These are phyloP conservation scores for Graphium colonna DNA, from an alignment of 2,888 invertebrate species.

Conservation along the genomic window DNA sequence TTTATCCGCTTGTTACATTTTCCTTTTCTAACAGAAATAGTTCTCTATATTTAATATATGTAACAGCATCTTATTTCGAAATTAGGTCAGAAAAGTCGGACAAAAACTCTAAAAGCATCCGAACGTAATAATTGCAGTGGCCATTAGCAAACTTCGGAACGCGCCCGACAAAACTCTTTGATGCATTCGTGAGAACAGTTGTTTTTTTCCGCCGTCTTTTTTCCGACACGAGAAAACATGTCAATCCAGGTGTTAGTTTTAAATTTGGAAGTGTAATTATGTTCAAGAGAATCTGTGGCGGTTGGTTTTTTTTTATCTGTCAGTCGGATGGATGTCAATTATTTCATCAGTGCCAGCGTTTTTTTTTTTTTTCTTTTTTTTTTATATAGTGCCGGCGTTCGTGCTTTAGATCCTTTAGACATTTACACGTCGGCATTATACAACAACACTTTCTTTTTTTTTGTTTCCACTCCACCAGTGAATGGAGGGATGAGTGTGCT, in stretches of 20 bases:
- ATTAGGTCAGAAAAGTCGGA: conserved; percentile 8
- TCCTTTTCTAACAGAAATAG: too few species aligned
- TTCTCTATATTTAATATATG: too few species aligned
- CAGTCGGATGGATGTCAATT: conserved; percentile 61
- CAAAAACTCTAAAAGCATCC: conserved; percentile 20
- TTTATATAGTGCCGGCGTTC: conserved; percentile 44
- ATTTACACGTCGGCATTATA: conserved; percentile 51
- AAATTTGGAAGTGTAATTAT: conserved; percentile 38
- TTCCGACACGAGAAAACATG: conserved; percentile 38
- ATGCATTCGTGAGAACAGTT: conserved; percentile 39
- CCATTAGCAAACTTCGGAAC: conserved; percentile 22
- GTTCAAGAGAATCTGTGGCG: conserved; percentile 33
- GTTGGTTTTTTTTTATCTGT: conserved; percentile 47
- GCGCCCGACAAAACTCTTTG: conserved; percentile 6
- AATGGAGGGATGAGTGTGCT: not conserved
- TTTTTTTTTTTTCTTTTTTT: too few species aligned
- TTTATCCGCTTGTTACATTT: too few species aligned
- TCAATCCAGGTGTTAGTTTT: conserved; percentile 39
- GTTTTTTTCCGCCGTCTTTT: conserved; percentile 34
- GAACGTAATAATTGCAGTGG: conserved; percentile 11
- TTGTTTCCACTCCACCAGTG: not conserved
- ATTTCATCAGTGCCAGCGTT: conserved; percentile 60
- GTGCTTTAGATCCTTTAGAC: conserved; percentile 34
- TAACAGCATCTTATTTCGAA: not conserved
- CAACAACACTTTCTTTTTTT: conserved; percentile 34